Percentiles rank a stretch among this genome's conserved stretches.
phyloP scores from a whole-genome alignment of 2,797 vertebrate species.

The Typhlichthys eigenmanni region DNA sequence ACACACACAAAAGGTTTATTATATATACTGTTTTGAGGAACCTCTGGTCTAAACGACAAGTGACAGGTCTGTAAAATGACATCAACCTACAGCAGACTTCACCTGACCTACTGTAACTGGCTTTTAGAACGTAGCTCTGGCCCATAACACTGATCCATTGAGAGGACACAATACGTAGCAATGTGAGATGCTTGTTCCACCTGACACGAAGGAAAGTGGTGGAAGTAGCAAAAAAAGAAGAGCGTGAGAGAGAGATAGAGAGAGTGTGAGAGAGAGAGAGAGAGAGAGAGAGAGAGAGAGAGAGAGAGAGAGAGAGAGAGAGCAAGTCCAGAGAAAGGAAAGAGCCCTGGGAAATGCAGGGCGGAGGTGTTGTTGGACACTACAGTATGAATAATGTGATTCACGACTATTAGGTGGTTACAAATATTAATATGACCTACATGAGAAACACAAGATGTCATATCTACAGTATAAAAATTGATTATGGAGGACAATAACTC shows the following conservation, averaged over 20 bases:
- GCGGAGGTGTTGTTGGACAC: slow-evolving; percentile 51
- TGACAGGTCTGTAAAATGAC: slow-evolving; percentile 14
- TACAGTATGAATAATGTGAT: not conserved
- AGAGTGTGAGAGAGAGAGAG: no score
- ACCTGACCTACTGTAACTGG: slow-evolving; percentile 29
- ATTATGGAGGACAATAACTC: no score
- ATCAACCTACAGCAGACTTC: slow-evolving; percentile 23
- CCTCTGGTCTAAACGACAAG: no score
- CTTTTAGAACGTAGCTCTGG: slow-evolving; percentile 31
- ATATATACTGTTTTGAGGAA: no score
- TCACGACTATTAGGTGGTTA: no score
- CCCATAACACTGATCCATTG: slow-evolving; percentile 56
- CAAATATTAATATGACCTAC: no score
- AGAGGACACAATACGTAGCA: slow-evolving; percentile 58
- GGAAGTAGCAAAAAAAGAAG: slow-evolving; percentile 67
- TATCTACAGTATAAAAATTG: no score
- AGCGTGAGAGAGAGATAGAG: no score
- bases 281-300: slow-evolving; percentile 9
- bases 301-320: slow-evolving; percentile 18
- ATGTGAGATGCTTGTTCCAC: slow-evolving; percentile 57
- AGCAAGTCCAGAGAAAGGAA: slow-evolving; percentile 69
- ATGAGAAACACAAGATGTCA: no score
- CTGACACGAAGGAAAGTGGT: slow-evolving; percentile 42
- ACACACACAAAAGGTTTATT: no score
- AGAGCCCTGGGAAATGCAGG: slow-evolving; percentile 77